Evolutionary conservation across 2,113 vertebrate genomes (phyloP).

Genomic region (Sebastes fasciatus): DNA sequence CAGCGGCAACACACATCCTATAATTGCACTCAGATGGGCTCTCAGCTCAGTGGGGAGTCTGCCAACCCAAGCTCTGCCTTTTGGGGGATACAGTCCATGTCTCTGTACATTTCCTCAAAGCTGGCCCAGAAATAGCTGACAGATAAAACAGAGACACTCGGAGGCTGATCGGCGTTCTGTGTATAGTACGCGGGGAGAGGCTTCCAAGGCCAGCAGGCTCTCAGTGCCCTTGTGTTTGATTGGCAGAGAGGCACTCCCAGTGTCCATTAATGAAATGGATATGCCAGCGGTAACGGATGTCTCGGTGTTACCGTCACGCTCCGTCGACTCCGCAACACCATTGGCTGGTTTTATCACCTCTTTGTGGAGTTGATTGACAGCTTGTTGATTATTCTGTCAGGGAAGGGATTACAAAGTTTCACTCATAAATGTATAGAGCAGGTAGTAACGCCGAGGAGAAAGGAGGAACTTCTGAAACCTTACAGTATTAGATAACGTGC

Average conservation of each 20-base stretch:
- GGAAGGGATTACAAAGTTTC: constrained; percentile 13
- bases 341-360: constrained; percentile 22
- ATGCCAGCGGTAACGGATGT: constrained; percentile 51
- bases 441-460: neutral
- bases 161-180: constrained; percentile 28
- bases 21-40: constrained; percentile 51
- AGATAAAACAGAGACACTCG: constrained; percentile 29
- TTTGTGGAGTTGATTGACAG: constrained; percentile 26
- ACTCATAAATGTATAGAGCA: neutral
- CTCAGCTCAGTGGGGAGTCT: constrained; percentile 19
- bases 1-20: constrained; percentile 35
- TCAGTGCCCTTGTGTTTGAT: constrained; percentile 58
- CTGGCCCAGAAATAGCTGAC: constrained; percentile 50
- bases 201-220: constrained; percentile 49
- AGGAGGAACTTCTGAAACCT: neutral
- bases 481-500: neutral
- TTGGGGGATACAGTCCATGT: constrained; percentile 28
- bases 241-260: constrained; percentile 48
- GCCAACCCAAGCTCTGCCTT: constrained; percentile 27
- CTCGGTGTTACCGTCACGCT: constrained; percentile 29
- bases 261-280: constrained; percentile 67
- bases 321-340: constrained; percentile 2
- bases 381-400: constrained; percentile 40
- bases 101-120: constrained; percentile 44
- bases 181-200: constrained; percentile 15